These are phyloP conservation scores for Actinopyga echinites DNA, from an alignment of 53 echinoderm and acorn worm species.

Conservation along the genomic window DNA sequence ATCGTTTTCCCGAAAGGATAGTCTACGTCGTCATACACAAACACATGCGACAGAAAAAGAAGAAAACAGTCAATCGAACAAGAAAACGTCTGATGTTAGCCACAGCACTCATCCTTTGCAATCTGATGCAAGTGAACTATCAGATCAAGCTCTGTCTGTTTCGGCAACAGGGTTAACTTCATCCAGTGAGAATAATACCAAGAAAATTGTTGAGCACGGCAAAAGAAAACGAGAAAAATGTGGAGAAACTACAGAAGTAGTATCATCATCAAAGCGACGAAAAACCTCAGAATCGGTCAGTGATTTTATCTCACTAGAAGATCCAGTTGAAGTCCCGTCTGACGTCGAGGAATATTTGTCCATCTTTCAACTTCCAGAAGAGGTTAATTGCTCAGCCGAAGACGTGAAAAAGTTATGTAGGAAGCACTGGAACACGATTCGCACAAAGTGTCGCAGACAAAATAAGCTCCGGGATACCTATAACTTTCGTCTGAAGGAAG, in stretches of 20 bases:
- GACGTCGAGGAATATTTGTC: background rate
- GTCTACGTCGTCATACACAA: background rate
- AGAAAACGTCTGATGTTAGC: background rate
- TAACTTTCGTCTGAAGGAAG: constrained; percentile 10
- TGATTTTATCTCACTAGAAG: background rate
- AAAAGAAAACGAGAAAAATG: background rate
- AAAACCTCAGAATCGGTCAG: background rate
- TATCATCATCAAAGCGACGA: background rate
- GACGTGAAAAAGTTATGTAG: background rate
- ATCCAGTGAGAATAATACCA: background rate
- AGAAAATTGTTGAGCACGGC: background rate
- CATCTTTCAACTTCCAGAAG: background rate
- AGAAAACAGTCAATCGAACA: background rate
- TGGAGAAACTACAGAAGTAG: background rate
- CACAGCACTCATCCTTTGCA: background rate
- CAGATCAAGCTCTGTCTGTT: background rate
- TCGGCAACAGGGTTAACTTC: background rate
- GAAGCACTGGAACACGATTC: background rate
- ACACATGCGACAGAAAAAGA: background rate
- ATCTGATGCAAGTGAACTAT: too few relatives aligned
- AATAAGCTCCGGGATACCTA: constrained; percentile 1
- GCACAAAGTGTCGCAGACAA: constrained; percentile 10
- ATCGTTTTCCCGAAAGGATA: background rate
- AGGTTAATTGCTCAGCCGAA: background rate
- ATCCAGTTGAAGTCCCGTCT: background rate